Evolutionary conservation across 1,140 invertebrate species (phyloP), one percentile per base, ranked within the genome.

Genomic region (Drosophila lacteicornis): DNA sequence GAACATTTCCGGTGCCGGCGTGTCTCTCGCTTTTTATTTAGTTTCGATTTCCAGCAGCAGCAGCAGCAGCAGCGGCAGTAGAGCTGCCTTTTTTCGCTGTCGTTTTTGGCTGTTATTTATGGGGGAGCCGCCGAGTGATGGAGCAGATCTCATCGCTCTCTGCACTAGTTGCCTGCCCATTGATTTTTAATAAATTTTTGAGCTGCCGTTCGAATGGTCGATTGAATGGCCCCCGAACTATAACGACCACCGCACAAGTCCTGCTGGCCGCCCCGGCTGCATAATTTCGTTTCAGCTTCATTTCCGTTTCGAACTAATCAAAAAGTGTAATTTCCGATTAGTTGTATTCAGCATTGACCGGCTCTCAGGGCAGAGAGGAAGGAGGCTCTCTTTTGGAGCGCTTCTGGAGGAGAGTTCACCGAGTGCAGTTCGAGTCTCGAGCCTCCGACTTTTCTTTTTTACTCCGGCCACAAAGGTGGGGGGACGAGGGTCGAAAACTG

Each of bases 291-390:
- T 91, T 91, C 82, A 79, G 75, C 79, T 91, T 91, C 86, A 91
- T 91, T 91, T 91, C 86, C 86, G 87, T 86, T 91, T 82, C 82
- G 80, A 91, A 91, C 86, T 91, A 91, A 91, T 91, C 86, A 91
- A 91, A 91, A 91, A 91, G 86, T 91, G 86, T 91, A 91, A 91
- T 91, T 91, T 91, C 86, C 86, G 86, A 91, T 87, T 91, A 91
- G 87, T 90, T 80, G 82, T 90, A 84, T 91, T 86, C 82, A 84
- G 38, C 77, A 76, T 82, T 79, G 80, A 77, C 75, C 68, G 77
- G 66, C 43, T 30, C 40, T 25, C 42, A 27, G 69, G 22, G 2
- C 22, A 22, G 19, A 36, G 61, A 66, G 40, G 63, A 15, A n/a
- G 25, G 33, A 12, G 33, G n/a, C 27, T 53, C 51, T 17, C 7